Evolutionary conservation across 2,797 vertebrate genomes (phyloP).

Genomic region (Sebastes oblongus): DNA sequence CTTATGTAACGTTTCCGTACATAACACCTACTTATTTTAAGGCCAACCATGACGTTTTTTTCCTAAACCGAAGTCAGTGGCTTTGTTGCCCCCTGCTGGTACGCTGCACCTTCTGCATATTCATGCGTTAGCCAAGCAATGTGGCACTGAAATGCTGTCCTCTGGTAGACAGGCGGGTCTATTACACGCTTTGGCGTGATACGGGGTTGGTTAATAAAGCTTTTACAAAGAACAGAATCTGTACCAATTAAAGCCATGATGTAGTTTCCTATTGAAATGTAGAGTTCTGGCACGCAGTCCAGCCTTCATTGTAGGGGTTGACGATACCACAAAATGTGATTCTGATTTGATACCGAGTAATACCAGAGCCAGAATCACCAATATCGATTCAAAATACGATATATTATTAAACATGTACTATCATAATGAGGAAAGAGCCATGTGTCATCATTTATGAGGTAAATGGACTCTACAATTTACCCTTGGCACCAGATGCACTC

Average conservation of each 20-base stretch:
- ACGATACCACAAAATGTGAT: neutral
- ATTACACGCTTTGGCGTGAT: no score
- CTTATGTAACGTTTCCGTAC: no score
- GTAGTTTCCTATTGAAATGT: neutral
- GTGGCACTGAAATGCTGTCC: no score
- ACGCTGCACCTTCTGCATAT: no score
- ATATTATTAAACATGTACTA: neutral
- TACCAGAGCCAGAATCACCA: neutral
- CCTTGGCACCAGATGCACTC: neutral
- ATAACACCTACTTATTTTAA: no score
- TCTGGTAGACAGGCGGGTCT: no score
- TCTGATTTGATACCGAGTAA: no score
- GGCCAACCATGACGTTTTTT: no score
- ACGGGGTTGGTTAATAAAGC: no score
- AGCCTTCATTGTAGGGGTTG: neutral
- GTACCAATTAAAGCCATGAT: neutral
- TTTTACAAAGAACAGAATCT: neutral
- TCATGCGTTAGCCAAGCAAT: rapidly evolving
- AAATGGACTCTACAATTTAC: neutral
- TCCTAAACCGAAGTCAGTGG: no score
- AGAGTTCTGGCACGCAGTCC: neutral
- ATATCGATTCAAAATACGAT: neutral
- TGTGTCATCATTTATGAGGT: neutral
- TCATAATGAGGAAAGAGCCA: neutral
- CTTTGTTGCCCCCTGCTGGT: no score